These are phyloP conservation scores for Oncopodura yosiiana DNA, from an alignment of 1,140 invertebrate genomes.

Conservation along the genomic window DNA sequence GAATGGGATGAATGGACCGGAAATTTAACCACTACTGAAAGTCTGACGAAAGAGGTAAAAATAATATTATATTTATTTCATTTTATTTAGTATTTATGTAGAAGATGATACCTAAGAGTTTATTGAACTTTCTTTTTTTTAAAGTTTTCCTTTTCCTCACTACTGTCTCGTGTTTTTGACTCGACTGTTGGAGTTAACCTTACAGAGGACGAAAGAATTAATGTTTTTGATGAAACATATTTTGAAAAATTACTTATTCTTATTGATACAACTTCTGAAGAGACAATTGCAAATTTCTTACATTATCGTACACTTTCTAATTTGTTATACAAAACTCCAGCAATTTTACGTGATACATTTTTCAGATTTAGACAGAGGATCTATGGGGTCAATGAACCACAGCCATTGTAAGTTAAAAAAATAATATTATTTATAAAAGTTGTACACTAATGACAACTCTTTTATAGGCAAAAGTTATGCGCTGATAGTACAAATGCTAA, in stretches of 20 bases:
- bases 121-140: no score
- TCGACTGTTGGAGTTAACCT: slow-evolving; percentile 31
- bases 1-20: no score
- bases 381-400: slow-evolving; percentile 37
- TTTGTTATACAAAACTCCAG: slow-evolving; percentile 42
- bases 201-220: slow-evolving; percentile 39
- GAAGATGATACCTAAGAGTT: no score
- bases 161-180: no score
- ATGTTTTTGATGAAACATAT: slow-evolving; percentile 44
- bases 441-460: no score
- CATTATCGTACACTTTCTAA: slow-evolving; percentile 70
- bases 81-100: no score
- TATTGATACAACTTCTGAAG: slow-evolving; percentile 35
- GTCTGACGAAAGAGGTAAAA: no score
- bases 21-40: no score
- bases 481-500: slow-evolving; percentile 41
- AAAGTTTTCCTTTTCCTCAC: no score
- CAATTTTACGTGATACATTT: slow-evolving; percentile 40
- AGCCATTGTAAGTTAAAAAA: no score
- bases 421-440: no score
- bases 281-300: slow-evolving; percentile 61
- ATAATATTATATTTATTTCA: no score
- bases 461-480: slow-evolving; percentile 39
- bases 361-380: slow-evolving; percentile 44
- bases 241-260: slow-evolving; percentile 42